A percentile compares a stretch with the other conserved stretches of the same genome.
phyloP scores from a whole-genome alignment of 2,888 invertebrate genomes.

The Pachycephus smyrnensis region DNA sequence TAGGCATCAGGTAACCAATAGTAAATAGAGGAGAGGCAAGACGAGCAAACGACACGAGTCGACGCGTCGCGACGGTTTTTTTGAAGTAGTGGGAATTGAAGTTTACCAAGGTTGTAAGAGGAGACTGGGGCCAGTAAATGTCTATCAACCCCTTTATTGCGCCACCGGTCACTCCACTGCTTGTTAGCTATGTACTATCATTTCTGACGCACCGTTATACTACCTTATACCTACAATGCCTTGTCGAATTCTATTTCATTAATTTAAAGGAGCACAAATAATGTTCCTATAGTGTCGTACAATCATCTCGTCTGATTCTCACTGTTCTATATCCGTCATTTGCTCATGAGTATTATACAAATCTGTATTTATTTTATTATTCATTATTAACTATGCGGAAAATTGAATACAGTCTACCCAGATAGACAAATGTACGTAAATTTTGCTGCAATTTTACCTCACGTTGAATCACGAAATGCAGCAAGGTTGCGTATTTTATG shows the following conservation, averaged over 20 bases:
- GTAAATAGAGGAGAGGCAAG: slow-evolving; percentile 42
- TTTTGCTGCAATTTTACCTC: too few relatives aligned
- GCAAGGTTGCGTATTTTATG: too few relatives aligned
- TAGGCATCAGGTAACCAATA: slow-evolving; percentile 54
- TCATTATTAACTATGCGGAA: too few relatives aligned
- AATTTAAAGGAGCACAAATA: not conserved
- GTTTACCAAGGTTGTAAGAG: slow-evolving; percentile 53
- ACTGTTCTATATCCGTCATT: too few relatives aligned
- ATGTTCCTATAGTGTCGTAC: too few relatives aligned
- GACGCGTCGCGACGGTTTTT: not conserved
- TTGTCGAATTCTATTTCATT: not conserved
- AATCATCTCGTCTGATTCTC: too few relatives aligned
- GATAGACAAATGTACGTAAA: too few relatives aligned
- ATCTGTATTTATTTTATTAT: too few relatives aligned
- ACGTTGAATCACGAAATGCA: too few relatives aligned
- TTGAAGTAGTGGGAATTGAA: slow-evolving; percentile 42
- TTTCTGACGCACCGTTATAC: not conserved
- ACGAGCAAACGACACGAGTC: slow-evolving; percentile 22
- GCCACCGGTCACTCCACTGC: not conserved
- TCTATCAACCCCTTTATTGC: slow-evolving; percentile 22
- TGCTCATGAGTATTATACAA: too few relatives aligned
- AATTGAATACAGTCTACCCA: too few relatives aligned
- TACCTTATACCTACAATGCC: not conserved
- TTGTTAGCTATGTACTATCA: not conserved
- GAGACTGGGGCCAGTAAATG: slow-evolving; percentile 48